Evolutionary conservation across 1,140 invertebrate genomes (phyloP), one percentile per base, ranked within the genome.

Genomic region (Drosophila sp.): DNA sequence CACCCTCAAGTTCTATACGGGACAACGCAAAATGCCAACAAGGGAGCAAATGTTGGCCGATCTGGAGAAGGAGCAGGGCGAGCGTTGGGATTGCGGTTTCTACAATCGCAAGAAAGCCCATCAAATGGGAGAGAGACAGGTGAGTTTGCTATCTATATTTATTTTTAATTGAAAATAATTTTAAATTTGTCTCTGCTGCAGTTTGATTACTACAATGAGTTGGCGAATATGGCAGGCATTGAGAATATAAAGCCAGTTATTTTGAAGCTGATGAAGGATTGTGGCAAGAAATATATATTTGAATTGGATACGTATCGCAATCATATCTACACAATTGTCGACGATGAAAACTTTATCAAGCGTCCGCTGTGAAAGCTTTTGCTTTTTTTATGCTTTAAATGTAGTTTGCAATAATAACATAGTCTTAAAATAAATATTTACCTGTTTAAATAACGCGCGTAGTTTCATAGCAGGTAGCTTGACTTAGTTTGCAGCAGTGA

Each of bases 111-210:
- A 9, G 93, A 94, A 97, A 78, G 95, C 95, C 11, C 96, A 97
- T 83, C 94, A 94, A 93, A 95, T 97, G 95, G 95, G 95, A 1
- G 92, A 93, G n/a, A 93, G 94, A 57, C 94, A 95, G 93, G 93
- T 94, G 79, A 75, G 9, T 2, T 21, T 21, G 4, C 4, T 21
- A 2, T 21, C 21, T 2, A 2, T 21, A 21, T 1, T 4, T 21
- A 21, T 21, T 1, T 2, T 21, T 2, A 21, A 21, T 4, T 21
- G 21, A 21, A 21, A 21, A 21, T 21, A 21, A 21, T 21, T 21
- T 1, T 21, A 21, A 2, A 21, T 21, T 21, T 21, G 0, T 2
- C 46, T 56, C 43, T 62, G 0, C 93, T 45, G n/a, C 21, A 95
- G 94, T 95, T 93, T 89, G 92, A 92, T 9, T 97, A 97, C 90